Evolutionary conservation across 2,113 vertebrate species (phyloP).

Genomic region (Xiphophorus hellerii): DNA sequence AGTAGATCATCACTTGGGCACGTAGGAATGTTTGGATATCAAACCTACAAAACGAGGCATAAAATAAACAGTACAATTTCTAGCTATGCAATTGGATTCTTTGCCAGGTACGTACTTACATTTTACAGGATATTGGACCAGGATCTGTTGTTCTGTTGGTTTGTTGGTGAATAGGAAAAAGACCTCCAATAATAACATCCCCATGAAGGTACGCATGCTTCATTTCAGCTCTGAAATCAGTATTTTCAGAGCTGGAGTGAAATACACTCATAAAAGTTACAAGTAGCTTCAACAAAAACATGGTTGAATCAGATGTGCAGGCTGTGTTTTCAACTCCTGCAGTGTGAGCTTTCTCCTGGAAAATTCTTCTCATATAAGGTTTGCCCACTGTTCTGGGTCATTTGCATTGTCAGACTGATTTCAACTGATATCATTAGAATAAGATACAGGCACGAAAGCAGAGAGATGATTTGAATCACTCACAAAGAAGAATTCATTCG

Average conservation of each 20-base stretch:
- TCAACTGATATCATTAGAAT: background rate
- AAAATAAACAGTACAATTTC: background rate
- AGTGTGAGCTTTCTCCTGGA: background rate
- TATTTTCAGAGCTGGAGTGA: background rate
- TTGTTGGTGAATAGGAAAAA: slow-evolving; percentile 57
- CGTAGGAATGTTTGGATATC: slow-evolving; percentile 18
- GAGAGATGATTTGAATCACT: background rate
- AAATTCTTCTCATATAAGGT: background rate
- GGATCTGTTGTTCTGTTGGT: background rate
- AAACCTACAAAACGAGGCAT: slow-evolving; percentile 30
- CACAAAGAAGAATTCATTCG: background rate
- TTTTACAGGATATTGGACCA: slow-evolving; percentile 13
- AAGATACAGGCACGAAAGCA: background rate
- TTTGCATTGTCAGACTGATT: background rate
- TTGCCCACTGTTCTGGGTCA: background rate
- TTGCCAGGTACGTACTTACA: slow-evolving; percentile 29
- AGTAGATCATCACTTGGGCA: slow-evolving; percentile 66
- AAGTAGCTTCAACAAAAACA: slow-evolving; percentile 30
- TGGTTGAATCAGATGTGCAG: background rate
- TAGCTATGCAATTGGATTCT: background rate
- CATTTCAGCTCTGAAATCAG: background rate
- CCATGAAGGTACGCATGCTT: slow-evolving; percentile 29
- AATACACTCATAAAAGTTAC: background rate
- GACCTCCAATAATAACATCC: slow-evolving; percentile 69
- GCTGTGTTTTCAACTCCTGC: background rate